phyloP scores from a whole-genome alignment of 2,888 invertebrate genomes.

The Yponomeuta malinellus region DNA sequence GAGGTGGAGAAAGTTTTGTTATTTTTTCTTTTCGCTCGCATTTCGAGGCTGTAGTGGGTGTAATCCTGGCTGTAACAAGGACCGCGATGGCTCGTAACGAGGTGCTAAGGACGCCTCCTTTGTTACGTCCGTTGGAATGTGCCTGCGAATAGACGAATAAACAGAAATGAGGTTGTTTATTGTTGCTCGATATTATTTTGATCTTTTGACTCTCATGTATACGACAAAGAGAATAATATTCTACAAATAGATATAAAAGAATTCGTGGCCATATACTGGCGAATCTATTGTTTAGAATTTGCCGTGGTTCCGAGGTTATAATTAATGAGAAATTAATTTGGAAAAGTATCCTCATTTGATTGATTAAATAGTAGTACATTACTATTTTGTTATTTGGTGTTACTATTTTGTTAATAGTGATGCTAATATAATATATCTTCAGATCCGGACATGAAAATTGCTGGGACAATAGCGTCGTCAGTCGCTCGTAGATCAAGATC shows the following conservation, averaged over 20 bases:
- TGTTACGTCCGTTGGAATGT: neutral
- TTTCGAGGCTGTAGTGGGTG: neutral
- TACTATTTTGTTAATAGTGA: too few species aligned
- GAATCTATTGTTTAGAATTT: too few species aligned
- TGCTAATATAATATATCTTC: too few species aligned
- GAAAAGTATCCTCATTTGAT: too few species aligned
- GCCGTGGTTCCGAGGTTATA: too few species aligned
- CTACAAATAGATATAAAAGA: too few species aligned
- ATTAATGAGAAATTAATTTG: too few species aligned
- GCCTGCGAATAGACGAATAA: neutral
- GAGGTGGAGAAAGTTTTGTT: neutral
- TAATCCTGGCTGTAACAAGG: neutral
- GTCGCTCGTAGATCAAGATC: neutral
- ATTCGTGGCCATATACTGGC: too few species aligned
- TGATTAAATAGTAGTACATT: too few species aligned
- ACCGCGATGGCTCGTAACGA: conserved; percentile 1
- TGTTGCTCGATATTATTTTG: neutral
- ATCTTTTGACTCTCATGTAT: neutral
- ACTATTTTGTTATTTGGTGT: too few species aligned
- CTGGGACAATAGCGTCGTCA: too few species aligned
- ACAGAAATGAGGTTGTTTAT: neutral
- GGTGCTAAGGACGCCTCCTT: neutral
- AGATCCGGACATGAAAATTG: too few species aligned
- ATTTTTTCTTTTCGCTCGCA: neutral
- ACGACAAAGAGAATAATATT: neutral